phyloP scores from a whole-genome alignment of 2,888 invertebrate species.

The Oegoconia quadripuncta region DNA sequence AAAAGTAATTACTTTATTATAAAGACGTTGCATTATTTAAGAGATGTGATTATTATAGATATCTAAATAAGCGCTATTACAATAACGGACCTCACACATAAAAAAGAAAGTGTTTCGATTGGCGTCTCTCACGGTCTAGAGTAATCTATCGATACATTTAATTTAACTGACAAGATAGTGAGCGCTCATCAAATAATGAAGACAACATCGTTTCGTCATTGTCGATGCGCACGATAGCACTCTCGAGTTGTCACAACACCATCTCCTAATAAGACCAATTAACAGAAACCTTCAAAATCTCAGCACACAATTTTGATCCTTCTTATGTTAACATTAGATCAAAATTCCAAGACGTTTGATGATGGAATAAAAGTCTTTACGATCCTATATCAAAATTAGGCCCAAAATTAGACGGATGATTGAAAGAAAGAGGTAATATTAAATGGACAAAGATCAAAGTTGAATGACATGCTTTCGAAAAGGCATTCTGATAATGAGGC shows the following conservation, averaged over 20 bases:
- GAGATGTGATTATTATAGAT: conserved; percentile 56
- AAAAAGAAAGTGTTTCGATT: conserved; percentile 65
- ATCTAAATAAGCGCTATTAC: conserved; percentile 47
- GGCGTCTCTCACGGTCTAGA: conserved; percentile 72
- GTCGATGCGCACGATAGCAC: conserved; percentile 78
- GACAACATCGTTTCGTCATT: conserved; percentile 79
- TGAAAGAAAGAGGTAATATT: conserved; percentile 64
- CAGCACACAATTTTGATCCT: conserved; percentile 50
- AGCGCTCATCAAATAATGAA: conserved; percentile 78
- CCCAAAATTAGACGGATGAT: conserved; percentile 54
- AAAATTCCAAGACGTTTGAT: conserved; percentile 30
- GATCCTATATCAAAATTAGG: conserved; percentile 42
- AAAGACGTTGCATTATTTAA: conserved; percentile 9
- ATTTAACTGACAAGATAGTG: conserved; percentile 78
- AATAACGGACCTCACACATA: conserved; percentile 63
- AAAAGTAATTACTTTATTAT: no score
- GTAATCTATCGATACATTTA: conserved; percentile 79
- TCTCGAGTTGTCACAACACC: conserved; percentile 77
- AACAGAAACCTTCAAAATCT: conserved; percentile 55
- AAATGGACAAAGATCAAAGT: conserved; percentile 71
- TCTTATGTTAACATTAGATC: conserved; percentile 40
- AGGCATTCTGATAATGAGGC: conserved; percentile 50
- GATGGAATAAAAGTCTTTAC: conserved; percentile 38
- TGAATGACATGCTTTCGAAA: conserved; percentile 63
- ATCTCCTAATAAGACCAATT: conserved; percentile 79